These are phyloP conservation scores for Pocillopora meandrina DNA, from an alignment of 92 coral and sea anemone species.

Conservation along the genomic window DNA sequence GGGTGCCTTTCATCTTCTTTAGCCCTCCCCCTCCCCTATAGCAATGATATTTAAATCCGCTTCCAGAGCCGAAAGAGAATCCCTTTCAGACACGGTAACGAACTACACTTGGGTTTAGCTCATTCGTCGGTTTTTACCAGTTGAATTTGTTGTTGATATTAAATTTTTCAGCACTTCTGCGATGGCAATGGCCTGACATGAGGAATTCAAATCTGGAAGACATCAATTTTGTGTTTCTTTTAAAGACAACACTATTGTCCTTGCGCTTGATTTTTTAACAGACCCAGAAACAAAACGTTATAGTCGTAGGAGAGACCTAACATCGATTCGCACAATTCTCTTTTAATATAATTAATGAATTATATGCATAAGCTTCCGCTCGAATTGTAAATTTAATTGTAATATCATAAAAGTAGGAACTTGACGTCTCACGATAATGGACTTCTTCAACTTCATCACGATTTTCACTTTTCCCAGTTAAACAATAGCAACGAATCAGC, in stretches of 20 bases:
- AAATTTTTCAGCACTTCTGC: slow-evolving; percentile 39
- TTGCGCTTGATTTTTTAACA: slow-evolving; percentile 51
- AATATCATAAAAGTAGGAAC: too few species aligned
- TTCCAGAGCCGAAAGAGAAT: slow-evolving; percentile 56
- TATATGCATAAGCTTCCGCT: too few species aligned
- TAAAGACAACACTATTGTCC: slow-evolving; percentile 25
- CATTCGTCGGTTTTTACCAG: not conserved
- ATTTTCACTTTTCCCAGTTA: too few species aligned
- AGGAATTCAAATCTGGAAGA: slow-evolving; percentile 25
- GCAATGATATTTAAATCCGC: slow-evolving; percentile 48
- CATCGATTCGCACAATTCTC: slow-evolving; percentile 19
- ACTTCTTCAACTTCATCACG: too few species aligned
- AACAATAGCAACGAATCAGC: too few species aligned
- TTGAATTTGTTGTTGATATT: not conserved
- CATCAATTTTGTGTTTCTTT: slow-evolving; percentile 26
- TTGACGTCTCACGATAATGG: too few species aligned
- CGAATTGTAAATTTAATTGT: too few species aligned
- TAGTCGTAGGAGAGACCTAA: slow-evolving; percentile 48
- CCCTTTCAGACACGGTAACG: slow-evolving; percentile 39
- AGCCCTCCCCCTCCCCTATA: not conserved
- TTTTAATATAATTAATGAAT: too few species aligned
- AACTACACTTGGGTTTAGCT: slow-evolving; percentile 31
- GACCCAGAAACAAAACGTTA: slow-evolving; percentile 55
- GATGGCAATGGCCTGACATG: slow-evolving; percentile 40
- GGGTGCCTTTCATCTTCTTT: not conserved